Conservation (phyloP, 1,140 invertebrate species). For the Dufourea novaeangliae region DNA sequence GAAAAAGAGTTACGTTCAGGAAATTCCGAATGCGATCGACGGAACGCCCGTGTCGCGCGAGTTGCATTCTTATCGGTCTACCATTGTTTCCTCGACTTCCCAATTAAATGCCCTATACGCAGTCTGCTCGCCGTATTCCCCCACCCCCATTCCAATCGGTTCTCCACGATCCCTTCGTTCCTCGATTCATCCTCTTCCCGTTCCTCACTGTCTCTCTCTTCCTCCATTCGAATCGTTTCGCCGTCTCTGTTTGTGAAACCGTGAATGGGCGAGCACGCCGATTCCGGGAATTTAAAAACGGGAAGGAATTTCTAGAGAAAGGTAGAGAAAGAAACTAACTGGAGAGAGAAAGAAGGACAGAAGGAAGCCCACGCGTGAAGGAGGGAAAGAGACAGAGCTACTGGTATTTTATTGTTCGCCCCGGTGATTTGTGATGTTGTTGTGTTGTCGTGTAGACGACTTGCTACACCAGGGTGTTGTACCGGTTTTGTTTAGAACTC, state of each 20-base stretch:
- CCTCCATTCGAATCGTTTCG: too few relatives aligned
- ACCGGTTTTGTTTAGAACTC: conserved; percentile 49
- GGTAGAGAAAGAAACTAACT: conserved; percentile 23
- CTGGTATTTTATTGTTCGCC: conserved; percentile 69
- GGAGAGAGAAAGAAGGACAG: not conserved
- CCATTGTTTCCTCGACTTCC: conserved; percentile 62
- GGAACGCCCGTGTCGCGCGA: not conserved
- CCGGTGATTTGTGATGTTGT: conserved; percentile 67
- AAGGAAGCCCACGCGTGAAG: conserved; percentile 8
- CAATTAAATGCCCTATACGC: conserved; percentile 68
- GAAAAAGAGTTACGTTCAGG: not conserved
- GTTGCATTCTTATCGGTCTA: conserved; percentile 21
- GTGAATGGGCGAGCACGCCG: conserved; percentile 67
- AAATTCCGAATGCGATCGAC: conserved; percentile 8
- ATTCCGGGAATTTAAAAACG: conserved; percentile 73
- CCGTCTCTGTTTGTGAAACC: not conserved
- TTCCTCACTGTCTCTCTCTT: conserved; percentile 23
- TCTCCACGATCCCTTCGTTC: not conserved
- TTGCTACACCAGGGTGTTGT: conserved; percentile 40
- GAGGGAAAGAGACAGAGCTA: conserved; percentile 65
- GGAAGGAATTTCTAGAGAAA: conserved; percentile 68
- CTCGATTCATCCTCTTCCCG: conserved; percentile 41
- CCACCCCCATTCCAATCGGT: not conserved
- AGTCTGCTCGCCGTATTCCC: conserved; percentile 2
- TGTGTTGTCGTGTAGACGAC: conserved; percentile 57